Evolutionary conservation across 1,140 invertebrate species (phyloP), one percentile per base, ranked within the genome.

Genomic region (Asobara japonica): DNA sequence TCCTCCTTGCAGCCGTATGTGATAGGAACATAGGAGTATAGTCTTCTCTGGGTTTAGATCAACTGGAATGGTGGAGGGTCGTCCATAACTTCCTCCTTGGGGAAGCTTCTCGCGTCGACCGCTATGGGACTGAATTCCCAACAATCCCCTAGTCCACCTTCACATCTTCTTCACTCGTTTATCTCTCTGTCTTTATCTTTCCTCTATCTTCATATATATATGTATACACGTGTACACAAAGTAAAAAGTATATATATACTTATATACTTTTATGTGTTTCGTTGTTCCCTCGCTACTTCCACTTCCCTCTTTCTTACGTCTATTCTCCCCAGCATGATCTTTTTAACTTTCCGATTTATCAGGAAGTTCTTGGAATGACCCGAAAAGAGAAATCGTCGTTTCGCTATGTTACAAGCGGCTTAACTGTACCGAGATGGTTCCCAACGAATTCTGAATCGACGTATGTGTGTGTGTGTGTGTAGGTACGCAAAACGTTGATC

Each of bases 161-260:
- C 51, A 48, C 25, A 67, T 45, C n/a, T 48, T 51, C 20, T 36
- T 51, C 29, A 62, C 33, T 71, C 73, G 30, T 61, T 31, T 27
- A 62, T 51, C 8, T 69, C 72, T 29, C 38, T 51, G n/a, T 51
- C 61, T 61, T 62, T 48, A 70, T 71, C 72, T 70, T 70, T 69
- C 68, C 60, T 16, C 72, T 48, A 65, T 22, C 73, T 73, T 64
- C 31, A 30, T 67, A 45, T 65, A 51, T 66, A 25, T 36, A 33
- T 41, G 20, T 31, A 36, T 38, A 2, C 0, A 31, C n/a, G n/a
- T n/a, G n/a, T n/a, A n/a, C n/a, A n/a, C n/a, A n/a, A n/a, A n/a
- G n/a, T n/a, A n/a, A n/a, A n/a, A n/a, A n/a, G n/a, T n/a, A n/a
- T n/a, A n/a, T n/a, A n/a, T n/a, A n/a, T n/a, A n/a, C n/a, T n/a